phyloP scores from a whole-genome alignment of 2,797 vertebrate species.

The Gallinago nigripennis region DNA sequence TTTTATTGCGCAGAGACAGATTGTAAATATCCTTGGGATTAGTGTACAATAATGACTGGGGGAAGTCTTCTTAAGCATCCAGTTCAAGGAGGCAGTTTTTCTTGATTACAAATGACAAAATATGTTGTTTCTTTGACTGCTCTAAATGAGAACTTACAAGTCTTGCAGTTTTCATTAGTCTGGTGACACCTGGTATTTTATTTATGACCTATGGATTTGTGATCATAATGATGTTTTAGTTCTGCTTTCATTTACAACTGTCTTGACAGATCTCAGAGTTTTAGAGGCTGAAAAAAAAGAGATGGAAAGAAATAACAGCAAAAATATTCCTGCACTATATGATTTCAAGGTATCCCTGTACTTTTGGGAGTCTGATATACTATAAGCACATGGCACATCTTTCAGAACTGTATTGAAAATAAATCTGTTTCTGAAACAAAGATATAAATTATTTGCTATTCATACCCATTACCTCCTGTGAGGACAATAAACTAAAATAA shows the following conservation, averaged over 20 bases:
- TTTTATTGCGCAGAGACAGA: not conserved
- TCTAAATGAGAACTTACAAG: not conserved
- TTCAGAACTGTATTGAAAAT: not conserved
- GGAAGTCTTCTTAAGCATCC: not conserved
- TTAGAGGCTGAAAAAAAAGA: not conserved
- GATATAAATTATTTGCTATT: not conserved
- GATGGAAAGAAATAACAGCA: not conserved
- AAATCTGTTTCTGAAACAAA: not conserved
- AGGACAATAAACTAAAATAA: not conserved
- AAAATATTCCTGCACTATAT: not conserved
- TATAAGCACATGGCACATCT: accelerated
- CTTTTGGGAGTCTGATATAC: not conserved
- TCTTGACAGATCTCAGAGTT: not conserved
- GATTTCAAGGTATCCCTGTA: not conserved
- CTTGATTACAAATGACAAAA: not conserved
- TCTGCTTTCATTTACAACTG: not conserved
- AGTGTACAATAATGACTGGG: not conserved
- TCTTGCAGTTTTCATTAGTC: not conserved
- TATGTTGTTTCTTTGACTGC: not conserved
- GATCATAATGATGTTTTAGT: not conserved
- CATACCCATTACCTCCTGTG: not conserved
- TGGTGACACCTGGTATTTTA: not conserved
- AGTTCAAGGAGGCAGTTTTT: not conserved
- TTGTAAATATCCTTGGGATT: not conserved
- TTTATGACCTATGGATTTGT: not conserved